phyloP scores from a whole-genome alignment of 2,888 invertebrate genomes.

The Lumbricus terrestris region DNA sequence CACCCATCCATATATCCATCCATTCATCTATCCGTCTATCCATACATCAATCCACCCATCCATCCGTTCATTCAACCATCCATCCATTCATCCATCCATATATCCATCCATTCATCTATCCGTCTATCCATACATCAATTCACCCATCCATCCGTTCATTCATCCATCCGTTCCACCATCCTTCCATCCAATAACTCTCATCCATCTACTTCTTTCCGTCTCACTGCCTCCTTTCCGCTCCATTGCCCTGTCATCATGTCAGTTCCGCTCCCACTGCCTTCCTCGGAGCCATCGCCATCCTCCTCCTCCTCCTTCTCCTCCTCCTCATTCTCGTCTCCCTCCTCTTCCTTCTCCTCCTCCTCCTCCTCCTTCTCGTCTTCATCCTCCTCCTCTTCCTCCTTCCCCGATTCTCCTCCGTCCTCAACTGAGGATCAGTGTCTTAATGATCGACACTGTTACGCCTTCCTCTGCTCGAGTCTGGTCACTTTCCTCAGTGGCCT shows the following conservation, averaged over 20 bases:
- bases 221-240: background rate
- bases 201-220: background rate
- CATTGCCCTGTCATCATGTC: background rate
- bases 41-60: background rate
- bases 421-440: constrained; percentile 26
- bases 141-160: background rate
- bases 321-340: background rate
- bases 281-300: background rate
- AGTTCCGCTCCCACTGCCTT: background rate
- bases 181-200: no score
- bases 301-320: no score
- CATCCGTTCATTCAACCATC: no score
- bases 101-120: no score
- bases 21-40: background rate
- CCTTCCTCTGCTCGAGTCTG: constrained; percentile 89
- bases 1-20: background rate
- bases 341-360: no score
- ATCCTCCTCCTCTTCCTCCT: no score
- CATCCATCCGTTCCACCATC: background rate
- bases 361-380: no score
- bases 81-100: no score
- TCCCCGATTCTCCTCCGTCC: background rate
- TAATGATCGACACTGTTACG: constrained; percentile 72
- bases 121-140: background rate
- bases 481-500: constrained; percentile 92